Base-by-base conservation (phyloP, 1,140 invertebrate genomes). In the Brachionus angularis region DNA sequence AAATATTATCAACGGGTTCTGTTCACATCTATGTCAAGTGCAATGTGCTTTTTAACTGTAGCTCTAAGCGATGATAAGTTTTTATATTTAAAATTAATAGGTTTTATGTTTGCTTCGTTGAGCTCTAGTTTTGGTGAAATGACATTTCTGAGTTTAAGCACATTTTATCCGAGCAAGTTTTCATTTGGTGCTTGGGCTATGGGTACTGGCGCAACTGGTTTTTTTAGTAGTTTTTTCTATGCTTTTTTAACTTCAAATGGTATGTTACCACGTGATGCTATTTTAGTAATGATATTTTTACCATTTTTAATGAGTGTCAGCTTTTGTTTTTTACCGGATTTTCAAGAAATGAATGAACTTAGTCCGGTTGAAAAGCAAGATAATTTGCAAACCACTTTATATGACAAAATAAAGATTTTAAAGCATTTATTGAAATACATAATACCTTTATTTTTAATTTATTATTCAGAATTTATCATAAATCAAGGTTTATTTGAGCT, bases 381-480 rank as follows among this genome's bases (percentile, higher is more conserved):
- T 39, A 39, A 58, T 39, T 23, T 34, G 23, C 36, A 58, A 36
- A 39, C 16, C 4, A 31, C 8, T 29, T 18, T 64, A 21, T 18
- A 34, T 16, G 29, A 64, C 21, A 42, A 64, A 64, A 31, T 64
- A 16, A 64, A 64, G 18, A 34, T 21, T 27, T n/a, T 64, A 27
- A 18, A 27, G 39, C 79, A 83, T 0, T 77, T 91, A 16, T 72
- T 90, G 3, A 86, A 85, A 72, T 92, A 87, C 75, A 91, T 92
- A 86, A 77, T 91, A 71, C 91, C 91, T 0, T 79, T 93, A 1
- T 84, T 84, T 1, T 74, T 89, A 23, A 90, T 93, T 1, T 93
- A 93, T 76, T 84, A 91, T 73, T 89, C 89, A 73, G 91, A 93
- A 76, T 93, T 93, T 80, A 89, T 91, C 74, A 93, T 93, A 73